phyloP scores from a whole-genome alignment of 2,888 invertebrate species.

The Eueremaeus valkanovi region DNA sequence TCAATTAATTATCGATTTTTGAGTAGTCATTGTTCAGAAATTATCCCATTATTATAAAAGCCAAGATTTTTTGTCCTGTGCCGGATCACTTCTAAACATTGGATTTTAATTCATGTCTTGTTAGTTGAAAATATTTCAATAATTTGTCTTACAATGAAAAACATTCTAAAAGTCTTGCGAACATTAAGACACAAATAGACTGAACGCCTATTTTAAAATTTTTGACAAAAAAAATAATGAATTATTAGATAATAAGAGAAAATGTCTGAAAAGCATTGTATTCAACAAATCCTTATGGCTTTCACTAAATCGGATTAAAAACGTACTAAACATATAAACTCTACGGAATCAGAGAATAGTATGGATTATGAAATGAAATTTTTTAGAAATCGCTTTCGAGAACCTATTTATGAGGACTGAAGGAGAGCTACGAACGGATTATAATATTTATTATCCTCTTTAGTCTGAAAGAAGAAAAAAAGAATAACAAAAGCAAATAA shows the following conservation, averaged over 20 bases:
- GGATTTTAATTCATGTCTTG: no score
- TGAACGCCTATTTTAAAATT: not conserved
- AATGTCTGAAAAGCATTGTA: not conserved
- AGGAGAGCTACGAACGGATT: not conserved
- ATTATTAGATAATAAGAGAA: not conserved
- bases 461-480: not conserved
- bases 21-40: not conserved
- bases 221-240: not conserved
- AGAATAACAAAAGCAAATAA: not conserved
- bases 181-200: not conserved
- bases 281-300: constrained; percentile 17
- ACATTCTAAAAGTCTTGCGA: no score
- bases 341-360: not conserved
- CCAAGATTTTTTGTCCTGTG: no score
- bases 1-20: constrained; percentile 11
- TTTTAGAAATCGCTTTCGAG: not conserved
- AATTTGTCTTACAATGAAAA: no score
- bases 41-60: not conserved
- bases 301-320: constrained; percentile 16
- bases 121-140: no score
- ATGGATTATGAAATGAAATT: constrained; percentile 22
- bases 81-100: no score
- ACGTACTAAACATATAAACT: not conserved
- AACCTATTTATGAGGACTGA: not conserved
- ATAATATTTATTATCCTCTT: constrained; percentile 14